These are phyloP conservation scores for Sicus ferrugineus DNA, from an alignment of 2,888 invertebrate species.

Conservation along the genomic window DNA sequence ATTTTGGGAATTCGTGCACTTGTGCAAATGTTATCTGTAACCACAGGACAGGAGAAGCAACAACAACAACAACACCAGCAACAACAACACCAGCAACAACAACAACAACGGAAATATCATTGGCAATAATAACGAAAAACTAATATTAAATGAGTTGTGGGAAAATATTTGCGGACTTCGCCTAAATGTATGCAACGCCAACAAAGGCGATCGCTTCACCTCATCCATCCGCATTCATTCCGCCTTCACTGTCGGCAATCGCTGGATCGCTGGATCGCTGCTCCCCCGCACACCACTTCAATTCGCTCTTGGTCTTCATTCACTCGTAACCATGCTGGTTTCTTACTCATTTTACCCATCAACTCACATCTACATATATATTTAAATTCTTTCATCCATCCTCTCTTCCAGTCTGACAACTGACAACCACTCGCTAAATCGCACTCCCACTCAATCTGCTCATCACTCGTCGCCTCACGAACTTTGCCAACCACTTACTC, in stretches of 20 bases:
- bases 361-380: too few species aligned
- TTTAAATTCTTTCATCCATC: too few species aligned
- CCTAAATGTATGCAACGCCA: slow-evolving; percentile 23
- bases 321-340: too few species aligned
- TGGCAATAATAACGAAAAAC: neutral
- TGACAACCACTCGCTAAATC: neutral
- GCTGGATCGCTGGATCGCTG: too few species aligned
- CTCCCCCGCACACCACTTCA: too few species aligned
- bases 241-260: neutral
- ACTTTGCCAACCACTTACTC: neutral
- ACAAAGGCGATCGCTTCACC: neutral
- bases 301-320: too few species aligned
- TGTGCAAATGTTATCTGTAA: slow-evolving; percentile 27
- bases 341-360: too few species aligned
- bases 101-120: neutral
- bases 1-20: slow-evolving; percentile 30
- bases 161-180: slow-evolving; percentile 19
- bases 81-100: neutral
- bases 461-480: neutral
- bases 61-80: slow-evolving; percentile 21
- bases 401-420: too few species aligned
- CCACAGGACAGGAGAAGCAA: slow-evolving; percentile 12
- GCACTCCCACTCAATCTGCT: neutral
- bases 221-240: too few species aligned
- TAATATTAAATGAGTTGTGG: too few species aligned